A percentile compares a stretch with the other conserved stretches of the same genome.
Evolutionary conservation across 2,797 vertebrate species (phyloP).

Genomic region (Anniella stebbinsi): DNA sequence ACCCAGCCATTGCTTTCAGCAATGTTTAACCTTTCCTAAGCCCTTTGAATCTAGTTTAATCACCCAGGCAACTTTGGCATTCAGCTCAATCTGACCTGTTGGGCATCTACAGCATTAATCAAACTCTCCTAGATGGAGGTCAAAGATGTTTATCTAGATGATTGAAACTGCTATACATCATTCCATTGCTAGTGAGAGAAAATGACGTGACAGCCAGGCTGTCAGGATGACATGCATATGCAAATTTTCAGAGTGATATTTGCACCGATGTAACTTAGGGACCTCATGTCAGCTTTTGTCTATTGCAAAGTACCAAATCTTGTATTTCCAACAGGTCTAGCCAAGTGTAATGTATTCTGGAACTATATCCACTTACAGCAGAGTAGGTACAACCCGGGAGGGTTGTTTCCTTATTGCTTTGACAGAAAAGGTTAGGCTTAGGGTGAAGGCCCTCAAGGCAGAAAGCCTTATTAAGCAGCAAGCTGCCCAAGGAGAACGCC

Average conservation of each 20-base stretch:
- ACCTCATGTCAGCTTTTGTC: not conserved
- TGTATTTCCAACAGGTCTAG: not conserved
- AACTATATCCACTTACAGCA: not conserved
- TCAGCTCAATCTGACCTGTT: not conserved
- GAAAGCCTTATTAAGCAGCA: not conserved
- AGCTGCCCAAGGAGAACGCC: not conserved
- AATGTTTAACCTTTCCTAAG: not conserved
- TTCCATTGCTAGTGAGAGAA: not conserved
- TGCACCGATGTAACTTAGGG: not conserved
- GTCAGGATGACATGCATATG: not conserved
- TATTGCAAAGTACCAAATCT: not conserved
- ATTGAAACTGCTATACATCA: rapidly evolving
- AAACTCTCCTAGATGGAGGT: not conserved
- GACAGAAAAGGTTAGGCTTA: not conserved
- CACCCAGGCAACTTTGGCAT: not conserved
- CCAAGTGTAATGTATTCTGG: rapidly evolving
- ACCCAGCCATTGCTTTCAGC: not conserved
- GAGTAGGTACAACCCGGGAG: not conserved
- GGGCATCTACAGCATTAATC: not conserved
- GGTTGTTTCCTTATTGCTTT: not conserved
- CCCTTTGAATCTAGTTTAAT: not conserved
- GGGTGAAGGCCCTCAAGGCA: not conserved
- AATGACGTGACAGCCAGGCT: rapidly evolving
- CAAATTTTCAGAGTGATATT: not conserved
- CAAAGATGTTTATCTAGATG: conserved; percentile 3